Evolutionary conservation across 1,140 invertebrate species (phyloP), one percentile per base, ranked within the genome.

Genomic region (Drosophila truncata): DNA sequence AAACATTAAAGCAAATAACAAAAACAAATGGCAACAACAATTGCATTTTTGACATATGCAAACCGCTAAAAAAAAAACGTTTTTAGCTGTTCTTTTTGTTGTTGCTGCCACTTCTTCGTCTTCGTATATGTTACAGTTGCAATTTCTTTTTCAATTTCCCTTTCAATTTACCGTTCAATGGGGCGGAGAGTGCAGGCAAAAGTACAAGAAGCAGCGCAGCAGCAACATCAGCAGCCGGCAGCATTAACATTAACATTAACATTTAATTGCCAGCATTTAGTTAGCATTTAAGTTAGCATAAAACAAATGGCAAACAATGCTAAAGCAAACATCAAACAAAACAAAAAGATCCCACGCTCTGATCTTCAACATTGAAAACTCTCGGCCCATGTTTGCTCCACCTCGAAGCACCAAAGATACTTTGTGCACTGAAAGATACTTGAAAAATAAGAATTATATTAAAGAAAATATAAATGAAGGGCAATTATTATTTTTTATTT

Each of bases 211-310:
- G 61, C 29, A 55, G 18, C 44, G 29, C 44, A 41, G 35, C 20
- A 29, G 31, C 27, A 18, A 27, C 31, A 42, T 10, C 41, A 29
- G 52, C 41, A 29, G 74, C 37, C 23, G 39, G 70, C 79, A 80
- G 78, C 82, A 86, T 87, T 86, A 87, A 83, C 80, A 90, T 80
- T 87, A 84, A 78, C 82, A 85, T 86, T 86, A 87, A 84, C 80
- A 90, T 84, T 88, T 88, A 88, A 88, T 88, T 90, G 80, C 80
- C 62, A 80, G 70, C 80, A 88, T 88, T 88, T 88, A 88, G 84
- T 88, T 62, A 80, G 73, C 85, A 88, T 84, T 88, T 88, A 88
- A 74, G 59, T 88, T 81, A 80, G 85, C 84, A 88, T 88, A 90
- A 87, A 87, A 83, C 84, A 87, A 87, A 82, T 80, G 62, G 59